Conservation (phyloP, 2,888 invertebrate species). For the Galerucella pusilla region DNA sequence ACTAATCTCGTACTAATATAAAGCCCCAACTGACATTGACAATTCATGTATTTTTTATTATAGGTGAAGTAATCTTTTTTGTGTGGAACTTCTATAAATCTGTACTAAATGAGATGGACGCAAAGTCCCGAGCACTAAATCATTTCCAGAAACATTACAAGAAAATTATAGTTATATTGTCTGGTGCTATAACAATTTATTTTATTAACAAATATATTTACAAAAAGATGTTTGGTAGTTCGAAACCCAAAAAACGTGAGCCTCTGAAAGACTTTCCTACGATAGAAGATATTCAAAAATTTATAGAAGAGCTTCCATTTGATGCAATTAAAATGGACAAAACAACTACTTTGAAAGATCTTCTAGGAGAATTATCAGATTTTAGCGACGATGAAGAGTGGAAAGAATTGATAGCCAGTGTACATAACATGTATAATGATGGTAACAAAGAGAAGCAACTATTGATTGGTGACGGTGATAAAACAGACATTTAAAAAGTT, state of each 20-base stretch:
- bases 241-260: constrained; percentile 42
- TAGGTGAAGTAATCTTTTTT: constrained; percentile 1
- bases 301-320: constrained; percentile 56
- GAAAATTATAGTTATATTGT: constrained; percentile 44
- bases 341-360: constrained; percentile 53
- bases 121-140: constrained; percentile 39
- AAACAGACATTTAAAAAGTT: background rate
- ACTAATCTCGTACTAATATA: background rate
- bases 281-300: constrained; percentile 55
- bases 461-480: background rate
- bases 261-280: constrained; percentile 54
- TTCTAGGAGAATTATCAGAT: constrained; percentile 56
- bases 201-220: constrained; percentile 40
- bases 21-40: background rate
- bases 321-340: constrained; percentile 52
- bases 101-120: constrained; percentile 43
- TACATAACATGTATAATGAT: constrained; percentile 58
- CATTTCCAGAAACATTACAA: constrained; percentile 44
- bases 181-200: constrained; percentile 43
- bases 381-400: constrained; percentile 58
- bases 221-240: constrained; percentile 38
- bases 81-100: background rate
- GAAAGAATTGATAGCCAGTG: constrained; percentile 57
- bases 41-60: background rate
- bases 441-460: background rate